Base-by-base conservation (phyloP, 2,888 invertebrate genomes). In the Lasioglossum marginatum region DNA sequence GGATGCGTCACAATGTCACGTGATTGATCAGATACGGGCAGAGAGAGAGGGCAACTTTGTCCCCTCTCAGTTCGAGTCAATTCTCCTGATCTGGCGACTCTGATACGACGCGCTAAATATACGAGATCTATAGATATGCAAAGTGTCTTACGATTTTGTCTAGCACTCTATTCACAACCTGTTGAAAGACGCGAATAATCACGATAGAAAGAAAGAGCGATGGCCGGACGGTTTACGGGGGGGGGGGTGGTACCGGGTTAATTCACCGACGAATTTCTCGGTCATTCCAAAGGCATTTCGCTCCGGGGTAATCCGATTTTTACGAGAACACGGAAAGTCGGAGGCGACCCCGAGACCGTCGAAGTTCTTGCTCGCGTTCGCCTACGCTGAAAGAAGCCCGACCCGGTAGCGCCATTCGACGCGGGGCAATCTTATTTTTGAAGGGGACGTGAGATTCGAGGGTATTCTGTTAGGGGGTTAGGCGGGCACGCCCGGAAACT, bases 381-480 rank as follows among this genome's bases (percentile, higher is more conserved):
- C 19, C 31, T 8, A 34, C 12, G 19, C 1, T 37, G 23, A 23
- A 19, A 12, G 73, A 16, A 31, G 71, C 71, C 4, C 31, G 19
- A 45, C 48, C 10, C 8, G 16, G 16, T 8, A 31, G 23, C 60
- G 40, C 27, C 57, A 37, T 40, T 72, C 48, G 31, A 45, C 31
- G 12, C 73, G 23, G 12, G 77, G 77, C 77, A 87, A 86, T 86
- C 86, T 86, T 77, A 74, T 82, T 82, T 86, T 60, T 63, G 63
- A 34, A 57, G 52, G 45, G 34, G 16, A 45, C 19, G 40, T 1
- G 31, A 48, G 86, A 77, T 79, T 60, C 57, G 75, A 16, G 68
- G 72, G 68, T 16, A 70, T 80, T 63, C 79, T 76, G 48, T 66
- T n/a, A 14, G 40, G 37, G 37, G 27, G 63, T 6, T 31, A 37